phyloP scores from a whole-genome alignment of 2,888 invertebrate genomes.

The Piscicola geometra region DNA sequence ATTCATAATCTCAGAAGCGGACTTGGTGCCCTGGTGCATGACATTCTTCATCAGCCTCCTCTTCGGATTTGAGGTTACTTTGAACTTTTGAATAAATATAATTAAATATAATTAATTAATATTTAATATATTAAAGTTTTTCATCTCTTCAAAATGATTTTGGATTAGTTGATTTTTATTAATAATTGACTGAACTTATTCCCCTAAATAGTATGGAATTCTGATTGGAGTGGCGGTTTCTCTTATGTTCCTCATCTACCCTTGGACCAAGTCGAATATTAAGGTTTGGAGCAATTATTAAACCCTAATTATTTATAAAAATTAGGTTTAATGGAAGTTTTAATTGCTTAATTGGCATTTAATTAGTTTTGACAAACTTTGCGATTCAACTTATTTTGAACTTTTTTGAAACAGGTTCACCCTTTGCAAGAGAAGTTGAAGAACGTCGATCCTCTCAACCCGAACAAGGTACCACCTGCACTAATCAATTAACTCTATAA shows the following conservation, averaged over 20 bases:
- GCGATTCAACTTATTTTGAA: background rate
- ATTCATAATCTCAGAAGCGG: slow-evolving; percentile 65
- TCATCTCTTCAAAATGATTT: too few species aligned
- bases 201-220: slow-evolving; percentile 42
- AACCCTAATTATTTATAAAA: too few species aligned
- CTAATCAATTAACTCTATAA: background rate
- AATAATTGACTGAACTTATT: background rate
- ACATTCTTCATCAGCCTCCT: slow-evolving; percentile 80
- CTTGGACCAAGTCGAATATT: slow-evolving; percentile 42
- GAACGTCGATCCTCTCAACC: background rate
- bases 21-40: slow-evolving; percentile 78
- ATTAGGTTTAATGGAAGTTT: too few species aligned
- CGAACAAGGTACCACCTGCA: background rate
- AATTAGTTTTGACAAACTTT: too few species aligned
- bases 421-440: background rate
- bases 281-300: slow-evolving; percentile 37
- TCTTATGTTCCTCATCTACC: slow-evolving; percentile 41
- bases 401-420: background rate
- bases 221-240: slow-evolving; percentile 42
- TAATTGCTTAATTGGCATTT: too few species aligned
- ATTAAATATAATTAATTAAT: too few species aligned
- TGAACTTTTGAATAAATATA: background rate
- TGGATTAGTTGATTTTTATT: too few species aligned
- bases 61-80: slow-evolving; percentile 66
- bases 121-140: background rate